phyloP scores from a whole-genome alignment of 2,888 invertebrate genomes.

The Spialia ferax region DNA sequence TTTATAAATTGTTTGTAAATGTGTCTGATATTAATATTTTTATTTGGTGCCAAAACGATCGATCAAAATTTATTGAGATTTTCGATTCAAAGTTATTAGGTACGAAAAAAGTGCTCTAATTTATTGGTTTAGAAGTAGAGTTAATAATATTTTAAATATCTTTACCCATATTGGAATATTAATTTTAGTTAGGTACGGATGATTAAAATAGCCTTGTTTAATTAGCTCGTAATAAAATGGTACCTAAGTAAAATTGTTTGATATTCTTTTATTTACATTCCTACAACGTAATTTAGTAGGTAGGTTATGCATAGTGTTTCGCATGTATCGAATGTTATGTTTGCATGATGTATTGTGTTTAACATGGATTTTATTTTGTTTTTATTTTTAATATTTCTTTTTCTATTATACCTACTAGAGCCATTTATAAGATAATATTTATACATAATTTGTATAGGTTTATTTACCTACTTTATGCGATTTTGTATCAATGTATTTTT shows the following conservation, averaged over 20 bases:
- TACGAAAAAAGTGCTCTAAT: background rate
- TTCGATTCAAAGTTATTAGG: background rate
- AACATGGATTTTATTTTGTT: background rate
- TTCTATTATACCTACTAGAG: background rate
- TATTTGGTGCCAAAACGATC: slow-evolving; percentile 19
- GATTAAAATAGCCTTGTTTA: no score
- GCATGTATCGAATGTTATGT: slow-evolving; percentile 17
- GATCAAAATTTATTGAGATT: slow-evolving; percentile 24
- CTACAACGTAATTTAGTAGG: background rate
- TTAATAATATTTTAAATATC: no score
- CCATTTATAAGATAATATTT: background rate
- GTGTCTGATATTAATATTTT: slow-evolving; percentile 5
- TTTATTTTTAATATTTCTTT: background rate
- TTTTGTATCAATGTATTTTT: no score
- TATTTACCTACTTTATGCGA: no score
- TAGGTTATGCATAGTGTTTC: background rate
- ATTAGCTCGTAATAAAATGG: no score
- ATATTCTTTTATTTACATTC: background rate
- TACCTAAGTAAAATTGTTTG: no score
- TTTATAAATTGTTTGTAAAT: slow-evolving; percentile 5
- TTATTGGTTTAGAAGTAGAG: no score
- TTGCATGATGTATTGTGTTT: slow-evolving; percentile 11
- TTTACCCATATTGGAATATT: no score
- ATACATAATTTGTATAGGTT: background rate
- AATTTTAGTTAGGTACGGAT: no score